Evolutionary conservation across 1,140 invertebrate genomes (phyloP), one percentile per base, ranked within the genome.

Genomic region (Anthonomus grandis): DNA sequence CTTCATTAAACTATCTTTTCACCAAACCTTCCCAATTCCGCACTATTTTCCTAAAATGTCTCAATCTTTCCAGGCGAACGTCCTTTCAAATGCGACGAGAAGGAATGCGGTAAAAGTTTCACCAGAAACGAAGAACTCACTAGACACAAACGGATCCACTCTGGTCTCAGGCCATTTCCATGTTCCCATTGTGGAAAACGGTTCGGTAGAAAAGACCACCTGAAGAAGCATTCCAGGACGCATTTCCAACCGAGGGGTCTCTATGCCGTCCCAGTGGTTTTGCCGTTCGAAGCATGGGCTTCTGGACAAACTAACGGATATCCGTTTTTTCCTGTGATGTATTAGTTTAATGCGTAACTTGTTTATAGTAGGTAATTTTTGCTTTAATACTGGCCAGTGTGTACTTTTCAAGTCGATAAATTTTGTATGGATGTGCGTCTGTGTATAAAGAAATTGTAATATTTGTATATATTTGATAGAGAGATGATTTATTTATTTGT

Each of bases 61-160:
- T 64, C 60, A 37, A 47, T 64, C 51, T 22, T 76, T 74, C 15
- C 69, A 89, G 89, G 89, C 2, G 91, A 94, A 71, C 75, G 90
- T 39, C 92, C 92, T 0, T 95, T 87, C 71, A 86, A 86, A 62
- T 96, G 93, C 70, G 88, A 93, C 38, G 81, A 85, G 22, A 82
- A 86, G 37, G 83, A 83, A 38, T 96, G 93, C 66, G 88, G 86
- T 0, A 95, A 95, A 72, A 86, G 86, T 0, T 97, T 97, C 67
- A 94, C 93, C 0, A 80, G 93, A 57, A 97, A 96, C 72, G 93
- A 96, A 74, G 93, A 97, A 70, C 74, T 96, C 34, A 95, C 93
- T 0, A 79, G 93, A 18, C 93, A 97, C 74, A 89, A 90, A 63
- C 79, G 91, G 49, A 97, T 96, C 45, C 93, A 97, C 71, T 89